Evolutionary conservation across 2,888 invertebrate genomes (phyloP).

Genomic region (Cephus nigrinus): DNA sequence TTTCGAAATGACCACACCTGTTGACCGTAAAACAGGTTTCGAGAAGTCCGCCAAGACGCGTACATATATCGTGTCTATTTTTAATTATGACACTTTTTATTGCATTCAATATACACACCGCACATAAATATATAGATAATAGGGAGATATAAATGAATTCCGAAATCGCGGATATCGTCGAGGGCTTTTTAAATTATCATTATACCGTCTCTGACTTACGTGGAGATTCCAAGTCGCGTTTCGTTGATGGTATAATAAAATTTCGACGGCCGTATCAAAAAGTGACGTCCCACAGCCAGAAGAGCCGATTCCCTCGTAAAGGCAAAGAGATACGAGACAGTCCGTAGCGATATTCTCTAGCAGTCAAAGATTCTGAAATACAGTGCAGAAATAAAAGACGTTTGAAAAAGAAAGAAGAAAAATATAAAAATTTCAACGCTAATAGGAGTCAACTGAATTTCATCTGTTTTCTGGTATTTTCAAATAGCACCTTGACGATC

Average conservation of each 20-base stretch:
- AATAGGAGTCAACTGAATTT: background rate
- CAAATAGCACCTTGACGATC: background rate
- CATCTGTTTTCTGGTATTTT: background rate
- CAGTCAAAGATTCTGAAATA: background rate
- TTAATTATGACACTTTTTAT: slow-evolving; percentile 21
- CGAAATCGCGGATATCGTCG: background rate
- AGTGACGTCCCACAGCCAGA: background rate
- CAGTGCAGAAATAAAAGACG: background rate
- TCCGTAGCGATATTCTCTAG: background rate
- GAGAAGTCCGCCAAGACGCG: background rate
- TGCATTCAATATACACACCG: background rate
- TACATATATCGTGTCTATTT: slow-evolving; percentile 21
- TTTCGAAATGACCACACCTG: slow-evolving; percentile 28
- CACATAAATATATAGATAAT: background rate
- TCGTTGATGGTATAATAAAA: background rate
- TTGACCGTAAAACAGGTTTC: slow-evolving; percentile 6
- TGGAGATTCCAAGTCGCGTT: background rate
- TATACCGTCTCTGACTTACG: background rate
- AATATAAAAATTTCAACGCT: background rate
- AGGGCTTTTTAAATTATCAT: background rate
- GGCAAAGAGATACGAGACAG: background rate
- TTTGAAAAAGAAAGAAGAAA: background rate
- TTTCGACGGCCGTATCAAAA: background rate
- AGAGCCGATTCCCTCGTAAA: background rate
- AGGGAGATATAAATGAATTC: background rate